Evolutionary conservation across 2,797 vertebrate species (phyloP).

Genomic region (Myotis planiceps): DNA sequence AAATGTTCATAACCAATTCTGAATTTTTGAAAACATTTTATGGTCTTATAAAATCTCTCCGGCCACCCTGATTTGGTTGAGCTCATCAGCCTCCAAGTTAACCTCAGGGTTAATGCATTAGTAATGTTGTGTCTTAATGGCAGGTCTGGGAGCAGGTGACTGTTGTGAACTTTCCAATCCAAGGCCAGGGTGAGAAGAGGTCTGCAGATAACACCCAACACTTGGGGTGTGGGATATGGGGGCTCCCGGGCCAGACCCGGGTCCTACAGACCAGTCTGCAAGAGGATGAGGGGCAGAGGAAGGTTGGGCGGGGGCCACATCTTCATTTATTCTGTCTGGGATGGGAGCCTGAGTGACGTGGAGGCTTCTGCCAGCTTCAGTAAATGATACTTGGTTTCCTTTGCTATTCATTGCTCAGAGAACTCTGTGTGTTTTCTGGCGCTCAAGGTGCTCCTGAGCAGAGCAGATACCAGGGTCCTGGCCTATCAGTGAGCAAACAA

Average conservation of each 20-base stretch:
- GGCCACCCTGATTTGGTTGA: not conserved
- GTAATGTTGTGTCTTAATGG: not conserved
- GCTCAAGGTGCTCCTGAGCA: not conserved
- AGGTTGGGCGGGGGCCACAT: not conserved
- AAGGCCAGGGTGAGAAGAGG: not conserved
- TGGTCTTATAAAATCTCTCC: not conserved
- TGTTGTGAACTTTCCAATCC: not conserved
- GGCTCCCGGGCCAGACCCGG: not conserved
- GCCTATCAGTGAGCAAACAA: constrained; percentile 45
- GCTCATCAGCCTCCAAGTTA: not conserved
- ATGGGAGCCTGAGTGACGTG: not conserved
- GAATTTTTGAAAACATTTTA: not conserved
- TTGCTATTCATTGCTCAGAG: not conserved
- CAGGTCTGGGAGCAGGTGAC: not conserved
- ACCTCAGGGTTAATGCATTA: not conserved
- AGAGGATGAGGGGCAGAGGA: not conserved
- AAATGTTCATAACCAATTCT: not conserved
- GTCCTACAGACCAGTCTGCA: not conserved
- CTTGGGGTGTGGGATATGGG: too few relatives aligned
- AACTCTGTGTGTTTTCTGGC: not conserved
- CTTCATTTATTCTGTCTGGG: not conserved
- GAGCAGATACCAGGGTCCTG: constrained; percentile 42
- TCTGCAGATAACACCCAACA: not conserved
- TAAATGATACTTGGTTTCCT: not conserved
- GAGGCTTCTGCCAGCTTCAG: not conserved